Conservation (phyloP, 2,888 invertebrate species). For the Melipona bicolor region DNA sequence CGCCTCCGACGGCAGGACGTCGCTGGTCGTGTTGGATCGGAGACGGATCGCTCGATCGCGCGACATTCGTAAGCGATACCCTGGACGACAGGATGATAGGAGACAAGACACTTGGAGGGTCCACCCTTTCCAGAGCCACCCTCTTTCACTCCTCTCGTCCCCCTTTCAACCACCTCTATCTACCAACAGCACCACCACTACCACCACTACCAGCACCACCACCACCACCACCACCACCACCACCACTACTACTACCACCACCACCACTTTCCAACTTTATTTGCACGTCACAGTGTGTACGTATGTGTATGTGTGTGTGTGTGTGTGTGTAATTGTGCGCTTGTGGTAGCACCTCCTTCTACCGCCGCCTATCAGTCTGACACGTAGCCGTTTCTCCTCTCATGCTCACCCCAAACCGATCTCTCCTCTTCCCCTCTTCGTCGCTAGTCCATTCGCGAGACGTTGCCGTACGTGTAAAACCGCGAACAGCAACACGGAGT, state of each 20-base stretch:
- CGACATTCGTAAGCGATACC: conserved; percentile 81
- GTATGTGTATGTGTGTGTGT: not conserved
- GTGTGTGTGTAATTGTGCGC: not conserved
- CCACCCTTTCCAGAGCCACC: conserved; percentile 73
- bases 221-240: too few species aligned
- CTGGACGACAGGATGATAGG: conserved; percentile 81
- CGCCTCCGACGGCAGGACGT: conserved; percentile 65
- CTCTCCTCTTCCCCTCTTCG: conserved; percentile 35
- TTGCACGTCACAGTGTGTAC: not conserved
- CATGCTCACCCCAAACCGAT: conserved; percentile 3
- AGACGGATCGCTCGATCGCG: conserved; percentile 80
- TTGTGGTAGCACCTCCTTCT: conserved; percentile 37
- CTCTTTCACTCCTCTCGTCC: conserved; percentile 67
- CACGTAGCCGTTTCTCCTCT: conserved; percentile 50
- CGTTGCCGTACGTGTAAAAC: conserved; percentile 60
- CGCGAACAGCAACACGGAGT: conserved; percentile 52
- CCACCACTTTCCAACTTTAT: conserved; percentile 7
- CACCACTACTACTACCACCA: too few species aligned
- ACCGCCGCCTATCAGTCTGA: conserved; percentile 43
- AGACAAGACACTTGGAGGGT: conserved; percentile 78
- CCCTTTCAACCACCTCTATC: conserved; percentile 55
- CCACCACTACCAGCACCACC: too few species aligned
- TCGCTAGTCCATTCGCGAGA: conserved; percentile 40
- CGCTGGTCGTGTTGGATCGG: conserved; percentile 71
- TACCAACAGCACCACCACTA: conserved; percentile 23